Evolutionary conservation across 1,140 invertebrate genomes (phyloP), one percentile per base, ranked within the genome.

Genomic region (Maniola jurtina): DNA sequence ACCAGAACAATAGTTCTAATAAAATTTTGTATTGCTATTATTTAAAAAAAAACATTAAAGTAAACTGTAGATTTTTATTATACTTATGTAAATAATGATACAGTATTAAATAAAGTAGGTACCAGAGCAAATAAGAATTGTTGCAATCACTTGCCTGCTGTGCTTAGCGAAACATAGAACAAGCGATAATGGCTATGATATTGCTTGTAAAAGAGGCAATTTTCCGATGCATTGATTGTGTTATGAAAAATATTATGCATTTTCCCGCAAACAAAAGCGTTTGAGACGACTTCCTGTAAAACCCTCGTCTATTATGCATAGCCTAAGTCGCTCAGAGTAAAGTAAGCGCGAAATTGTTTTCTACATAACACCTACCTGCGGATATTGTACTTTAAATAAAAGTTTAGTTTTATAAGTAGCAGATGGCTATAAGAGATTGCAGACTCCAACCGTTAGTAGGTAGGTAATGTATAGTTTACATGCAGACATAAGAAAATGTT

Each of bases 291-390:
- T 83, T 81, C 70, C 77, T 79, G 70, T 77, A 76, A 76, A 78
- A 71, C 71, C 79, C 79, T 81, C 81, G 78, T 81, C 76, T 81
- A 77, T 79, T 80, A 81, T 76, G 75, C 74, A 80, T 80, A 82
- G 81, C 75, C 77, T 72, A 14, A 74, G 75, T 72, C 74, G 79
- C 72, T 81, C 82, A 73, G 77, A 65, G 80, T 82, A 87, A 86
- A 84, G 81, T 83, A 79, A 80, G 77, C 80, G 81, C 73, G 78
- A 89, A 85, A 89, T 86, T 83, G 81, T 78, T 79, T 83, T 79
- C 75, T 70, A 76, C 55, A 59, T 42, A 47, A 16, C 0, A 42
- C 40, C 35, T 54, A 16, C 11, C 33, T 36, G 14, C 47, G 34
- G 35, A 40, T 60, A 55, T 55, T 60, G 38, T 60, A 55, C 38